Evolutionary conservation across 2,113 vertebrate genomes (phyloP).

Genomic region (Galbula dea): DNA sequence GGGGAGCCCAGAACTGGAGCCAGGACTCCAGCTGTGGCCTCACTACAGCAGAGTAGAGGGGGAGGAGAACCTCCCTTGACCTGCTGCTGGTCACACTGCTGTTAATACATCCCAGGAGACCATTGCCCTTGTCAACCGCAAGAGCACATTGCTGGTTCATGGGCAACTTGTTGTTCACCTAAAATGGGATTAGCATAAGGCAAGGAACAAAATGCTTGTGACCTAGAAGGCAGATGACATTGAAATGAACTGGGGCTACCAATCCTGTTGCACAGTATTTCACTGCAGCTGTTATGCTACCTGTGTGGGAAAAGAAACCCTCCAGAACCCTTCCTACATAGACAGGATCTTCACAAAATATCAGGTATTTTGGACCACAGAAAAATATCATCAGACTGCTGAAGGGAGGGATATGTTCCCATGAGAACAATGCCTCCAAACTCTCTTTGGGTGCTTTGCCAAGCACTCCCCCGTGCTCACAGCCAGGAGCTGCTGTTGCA

Average conservation of each 20-base stretch:
- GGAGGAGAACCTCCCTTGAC: too few species aligned
- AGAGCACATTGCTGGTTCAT: too few species aligned
- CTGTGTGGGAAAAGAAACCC: fast-evolving
- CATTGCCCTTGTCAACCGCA: too few species aligned
- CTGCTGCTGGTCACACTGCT: too few species aligned
- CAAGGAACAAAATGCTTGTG: fast-evolving
- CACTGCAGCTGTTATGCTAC: background rate
- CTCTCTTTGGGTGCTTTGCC: background rate
- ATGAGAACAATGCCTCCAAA: background rate
- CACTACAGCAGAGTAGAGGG: too few species aligned
- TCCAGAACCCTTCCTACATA: background rate
- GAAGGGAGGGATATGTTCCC: background rate
- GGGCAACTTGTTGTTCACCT: too few species aligned
- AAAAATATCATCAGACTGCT: background rate
- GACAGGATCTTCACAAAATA: background rate
- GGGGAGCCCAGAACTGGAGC: too few species aligned
- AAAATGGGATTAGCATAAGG: too few species aligned
- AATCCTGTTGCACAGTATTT: background rate
- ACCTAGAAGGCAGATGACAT: background rate
- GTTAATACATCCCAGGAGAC: too few species aligned
- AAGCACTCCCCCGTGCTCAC: background rate
- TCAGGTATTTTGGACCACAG: fast-evolving
- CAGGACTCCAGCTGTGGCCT: too few species aligned
- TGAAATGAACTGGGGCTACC: fast-evolving
- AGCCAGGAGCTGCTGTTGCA: background rate